Base-by-base conservation (phyloP, 2,113 vertebrate genomes). In the Megaceryle torquata region DNA sequence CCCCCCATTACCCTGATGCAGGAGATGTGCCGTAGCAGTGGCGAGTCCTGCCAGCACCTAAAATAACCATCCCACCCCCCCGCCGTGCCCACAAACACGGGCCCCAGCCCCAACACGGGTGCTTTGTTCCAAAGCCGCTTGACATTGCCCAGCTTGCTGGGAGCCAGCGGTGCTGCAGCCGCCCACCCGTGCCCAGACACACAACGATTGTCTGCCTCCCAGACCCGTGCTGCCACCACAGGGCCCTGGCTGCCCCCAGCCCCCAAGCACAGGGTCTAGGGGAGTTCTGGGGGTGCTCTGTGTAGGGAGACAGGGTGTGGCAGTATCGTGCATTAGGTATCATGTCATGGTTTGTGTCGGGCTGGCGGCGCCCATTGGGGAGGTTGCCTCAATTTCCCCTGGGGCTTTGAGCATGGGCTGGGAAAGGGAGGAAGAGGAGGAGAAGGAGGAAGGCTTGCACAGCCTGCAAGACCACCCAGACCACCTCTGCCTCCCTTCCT, bases 51-150 rank as follows among this genome's bases (percentile, higher is more conserved):
- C 91, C 93, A 90, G 83, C 82, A 90, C 89, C 83, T 82, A 92
- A 94, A 95, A 94, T 92, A 95, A 53, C 93, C 19, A 13, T 11
- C 35, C 12, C 46, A 17, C 26, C 44, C 41, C 71, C 39, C 53
- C 29, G 24, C 87, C 71, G 6, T 88, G 84, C 77, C 91, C 26
- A 31, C 89, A 80, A 79, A 3, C 88, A 39, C 71, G 19, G 71
- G 94, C 83, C 94, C 84, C 92, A 86, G 88, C 90, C 90, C 91
- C 95, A 91, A 93, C 92, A 95, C 92, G 96, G 92, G 82, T 70
- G 92, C 94, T 94, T 94, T 95, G 94, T 94, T 95, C 77, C 96
- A 91, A 75, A 92, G 88, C 93, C 18, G 61, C 96, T 95, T 96
- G 96, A 94, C 96, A 95, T 95, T 14, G 26, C 75, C 71, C n/a